phyloP scores from a whole-genome alignment of 2,113 vertebrate species.

The Mystacornis crossleyi region DNA sequence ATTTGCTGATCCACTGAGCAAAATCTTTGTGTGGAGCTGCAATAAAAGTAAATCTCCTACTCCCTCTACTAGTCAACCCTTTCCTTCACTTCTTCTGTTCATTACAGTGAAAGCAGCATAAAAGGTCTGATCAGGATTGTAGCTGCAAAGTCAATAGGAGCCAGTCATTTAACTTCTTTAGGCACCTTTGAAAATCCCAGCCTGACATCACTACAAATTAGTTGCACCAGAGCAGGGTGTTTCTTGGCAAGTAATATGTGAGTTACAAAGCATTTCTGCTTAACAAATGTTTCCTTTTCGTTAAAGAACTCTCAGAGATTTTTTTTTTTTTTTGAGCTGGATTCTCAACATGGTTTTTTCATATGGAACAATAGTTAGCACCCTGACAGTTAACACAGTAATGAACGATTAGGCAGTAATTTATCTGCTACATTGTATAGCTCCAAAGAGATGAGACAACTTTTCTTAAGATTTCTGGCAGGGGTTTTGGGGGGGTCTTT shows the following conservation, averaged over 20 bases:
- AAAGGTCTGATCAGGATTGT: background rate
- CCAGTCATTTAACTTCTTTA: background rate
- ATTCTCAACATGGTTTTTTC: conserved; percentile 17
- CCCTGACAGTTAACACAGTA: background rate
- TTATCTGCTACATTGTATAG: background rate
- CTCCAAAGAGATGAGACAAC: background rate
- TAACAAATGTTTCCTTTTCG: conserved; percentile 9
- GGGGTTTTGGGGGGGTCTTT: background rate
- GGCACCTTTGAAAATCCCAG: conserved; percentile 14
- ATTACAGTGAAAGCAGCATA: background rate
- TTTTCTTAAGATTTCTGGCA: conserved; percentile 2
- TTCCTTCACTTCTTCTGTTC: background rate
- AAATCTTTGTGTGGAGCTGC: background rate
- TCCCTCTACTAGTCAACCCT: background rate
- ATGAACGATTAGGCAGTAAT: conserved; percentile 8
- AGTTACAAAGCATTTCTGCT: background rate
- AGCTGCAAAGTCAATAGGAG: background rate
- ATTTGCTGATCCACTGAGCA: background rate
- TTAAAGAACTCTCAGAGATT: background rate
- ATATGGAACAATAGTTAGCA: background rate
- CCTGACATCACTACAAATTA: conserved; percentile 25
- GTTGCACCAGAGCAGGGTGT: background rate
- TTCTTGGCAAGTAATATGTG: background rate
- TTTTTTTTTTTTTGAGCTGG: background rate
- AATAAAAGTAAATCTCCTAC: background rate